Base-by-base conservation (phyloP, 1,140 invertebrate genomes). In the Drosophila parvula region DNA sequence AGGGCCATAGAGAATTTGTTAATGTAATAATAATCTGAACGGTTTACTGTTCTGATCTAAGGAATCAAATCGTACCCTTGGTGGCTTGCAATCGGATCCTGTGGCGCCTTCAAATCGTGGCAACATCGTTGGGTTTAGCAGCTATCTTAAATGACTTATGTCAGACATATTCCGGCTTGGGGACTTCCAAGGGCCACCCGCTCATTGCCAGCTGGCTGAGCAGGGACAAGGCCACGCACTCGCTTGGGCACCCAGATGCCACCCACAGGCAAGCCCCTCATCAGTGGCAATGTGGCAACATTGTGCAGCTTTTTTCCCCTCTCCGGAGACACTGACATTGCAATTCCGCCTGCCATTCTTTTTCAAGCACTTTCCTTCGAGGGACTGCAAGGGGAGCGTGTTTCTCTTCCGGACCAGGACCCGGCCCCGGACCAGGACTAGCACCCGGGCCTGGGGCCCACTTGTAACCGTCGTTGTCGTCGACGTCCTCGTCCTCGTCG, bases 71-170 rank as follows among this genome's bases (percentile, higher is more conserved):
- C 16, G 18, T 7, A 16, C 59, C 30, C n/a, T 41, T 18, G 22
- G 28, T 40, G 30, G 36, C 18, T 41, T 40, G 6, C 55, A 57
- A 41, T 41, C n/a, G 36, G 16, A 14, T 22, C 27, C 27, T 58
- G 34, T 5, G 36, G 36, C 22, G 12, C 11, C 27, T 28, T 53
- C 61, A 44, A 36, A 44, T 65, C 65, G 22, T 64, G 22, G 51
- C 58, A 30, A 48, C 47, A 30, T 50, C 44, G 40, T 50, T 64
- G 63, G 50, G 18, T 56, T 50, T 40, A 65, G 74, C 63, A 74
- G 67, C 84, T 78, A 80, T 81, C 73, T 73, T 86, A 81, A 86
- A 77, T 86, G 74, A 85, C 68, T 86, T 76, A 78, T 71, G 79
- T 81, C 74, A 64, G 48, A 57, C 61, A 60, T 63, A 45, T 76